Base-by-base conservation (phyloP, 2,888 invertebrate species). In the Dasypolia templi region DNA sequence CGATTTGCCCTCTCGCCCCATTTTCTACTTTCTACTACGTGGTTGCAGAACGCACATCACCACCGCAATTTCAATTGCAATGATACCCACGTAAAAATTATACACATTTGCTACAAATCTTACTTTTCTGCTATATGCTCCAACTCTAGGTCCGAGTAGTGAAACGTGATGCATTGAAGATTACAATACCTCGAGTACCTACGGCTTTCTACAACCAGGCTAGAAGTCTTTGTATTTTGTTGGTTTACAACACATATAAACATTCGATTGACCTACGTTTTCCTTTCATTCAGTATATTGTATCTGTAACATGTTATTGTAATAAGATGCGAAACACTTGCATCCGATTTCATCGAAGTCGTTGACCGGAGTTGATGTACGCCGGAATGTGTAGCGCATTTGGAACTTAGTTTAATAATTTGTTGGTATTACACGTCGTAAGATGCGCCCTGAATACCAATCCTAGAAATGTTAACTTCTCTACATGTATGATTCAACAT, bases 21-120 rank as follows among this genome's bases (percentile, higher is more conserved):
- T 87, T 91, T 90, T 86, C 87, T 87, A 90, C 90, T 92, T 92
- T 92, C 91, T 86, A 89, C 85, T 85, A 83, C 79, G 85, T 88
- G 85, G 83, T 77, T 81, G 72, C 68, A 84, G 79, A 87, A 58
- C 55, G 68, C 62, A n/a, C n/a, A 61, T 77, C 72, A 71, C 70
- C 66, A 86, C 86, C 87, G 87, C 84, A 74, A 78, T 66, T 82
- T 83, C 70, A 81, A 85, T 87, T 85, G 83, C 82, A 83, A 85
- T 82, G 70, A 81, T 79, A 86, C 86, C 83, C 83, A 86, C 86
- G 83, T 84, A 80, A 83, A 86, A 82, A 86, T 75, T 66, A 70
- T 53, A 64, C 69, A 81, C 70, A 72, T 81, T 76, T 35, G 49
- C 58, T 53, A 75, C 53, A 76, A 74, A 70, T 79, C 63, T 68